Evolutionary conservation across 1,140 invertebrate species (phyloP).

Genomic region (Aphidius ervi): DNA sequence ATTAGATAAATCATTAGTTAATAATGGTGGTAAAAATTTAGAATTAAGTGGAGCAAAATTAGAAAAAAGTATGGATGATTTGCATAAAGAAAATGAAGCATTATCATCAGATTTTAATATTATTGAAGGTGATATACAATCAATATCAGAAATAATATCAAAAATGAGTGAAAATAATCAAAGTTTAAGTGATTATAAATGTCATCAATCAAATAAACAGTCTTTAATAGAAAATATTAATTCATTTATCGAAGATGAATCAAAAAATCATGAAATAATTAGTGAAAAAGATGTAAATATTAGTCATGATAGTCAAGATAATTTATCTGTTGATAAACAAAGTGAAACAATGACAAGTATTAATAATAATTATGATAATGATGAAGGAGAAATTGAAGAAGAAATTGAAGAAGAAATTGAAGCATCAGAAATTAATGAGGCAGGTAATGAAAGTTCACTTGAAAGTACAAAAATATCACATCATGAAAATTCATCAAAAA

Average conservation of each 20-base stretch:
- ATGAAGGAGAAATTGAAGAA: not conserved
- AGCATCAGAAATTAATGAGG: not conserved
- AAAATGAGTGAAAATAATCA: constrained; percentile 30
- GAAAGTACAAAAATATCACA: not conserved
- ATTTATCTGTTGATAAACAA: not conserved
- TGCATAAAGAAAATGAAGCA: constrained; percentile 35
- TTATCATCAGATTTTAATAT: constrained; percentile 33
- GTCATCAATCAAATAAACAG: not conserved
- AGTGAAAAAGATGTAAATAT: constrained; percentile 1
- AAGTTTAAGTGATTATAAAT: constrained; percentile 6
- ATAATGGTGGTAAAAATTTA: constrained; percentile 29
- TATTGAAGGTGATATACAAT: constrained; percentile 34
- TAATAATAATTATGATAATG: not conserved
- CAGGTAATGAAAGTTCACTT: constrained; percentile 3
- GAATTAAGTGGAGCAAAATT: constrained; percentile 30
- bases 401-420: not conserved
- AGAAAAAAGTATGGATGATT: constrained; percentile 35
- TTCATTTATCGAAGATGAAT: not conserved
- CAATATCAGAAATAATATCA: constrained; percentile 39
- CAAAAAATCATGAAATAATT: not conserved
- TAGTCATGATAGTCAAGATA: not conserved
- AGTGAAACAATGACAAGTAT: too few relatives aligned
- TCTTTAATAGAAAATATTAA: not conserved
- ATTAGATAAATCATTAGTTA: constrained; percentile 28
- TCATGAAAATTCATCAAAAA: not conserved